A percentile compares a stretch with the other conserved stretches of the same genome.
These are phyloP conservation scores for Apeltes quadracus DNA, from an alignment of 2,113 vertebrate genomes.

Conservation along the genomic window DNA sequence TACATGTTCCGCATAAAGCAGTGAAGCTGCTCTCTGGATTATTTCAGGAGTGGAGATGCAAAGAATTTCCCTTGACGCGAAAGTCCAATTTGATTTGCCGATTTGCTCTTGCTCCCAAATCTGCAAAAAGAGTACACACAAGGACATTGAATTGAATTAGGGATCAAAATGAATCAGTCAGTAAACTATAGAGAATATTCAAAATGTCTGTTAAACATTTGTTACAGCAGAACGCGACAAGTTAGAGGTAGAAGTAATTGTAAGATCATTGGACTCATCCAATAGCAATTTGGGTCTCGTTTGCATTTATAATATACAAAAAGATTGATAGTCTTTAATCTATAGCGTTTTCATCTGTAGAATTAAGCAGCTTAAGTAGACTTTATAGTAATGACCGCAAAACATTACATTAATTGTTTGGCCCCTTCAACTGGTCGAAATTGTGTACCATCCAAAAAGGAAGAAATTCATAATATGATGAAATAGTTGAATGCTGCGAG, in stretches of 20 bases:
- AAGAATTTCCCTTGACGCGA: slow-evolving; percentile 90
- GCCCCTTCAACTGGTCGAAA: not conserved
- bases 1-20: slow-evolving; percentile 21
- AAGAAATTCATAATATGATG: not conserved
- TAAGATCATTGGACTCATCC: not conserved
- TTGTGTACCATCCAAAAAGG: not conserved
- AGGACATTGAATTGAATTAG: slow-evolving; percentile 4
- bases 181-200: slow-evolving; percentile 22
- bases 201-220: not conserved
- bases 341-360: not conserved
- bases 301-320: not conserved
- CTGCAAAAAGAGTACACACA: slow-evolving; percentile 72
- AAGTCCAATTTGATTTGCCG: slow-evolving; percentile 73
- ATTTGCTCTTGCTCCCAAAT: slow-evolving; percentile 93
- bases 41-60: slow-evolving; percentile 91
- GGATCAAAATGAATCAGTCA: slow-evolving; percentile 11
- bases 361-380: not conserved
- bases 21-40: slow-evolving; percentile 39
- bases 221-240: not conserved
- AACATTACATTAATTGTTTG: not conserved
- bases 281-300: not conserved
- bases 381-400: not conserved
- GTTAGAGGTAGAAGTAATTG: not conserved
- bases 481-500: not conserved
- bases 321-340: too few relatives aligned